A percentile compares a stretch with the other conserved stretches of the same genome.
Conservation (phyloP, 2,888 invertebrate genomes). For the Clivina fossor region DNA sequence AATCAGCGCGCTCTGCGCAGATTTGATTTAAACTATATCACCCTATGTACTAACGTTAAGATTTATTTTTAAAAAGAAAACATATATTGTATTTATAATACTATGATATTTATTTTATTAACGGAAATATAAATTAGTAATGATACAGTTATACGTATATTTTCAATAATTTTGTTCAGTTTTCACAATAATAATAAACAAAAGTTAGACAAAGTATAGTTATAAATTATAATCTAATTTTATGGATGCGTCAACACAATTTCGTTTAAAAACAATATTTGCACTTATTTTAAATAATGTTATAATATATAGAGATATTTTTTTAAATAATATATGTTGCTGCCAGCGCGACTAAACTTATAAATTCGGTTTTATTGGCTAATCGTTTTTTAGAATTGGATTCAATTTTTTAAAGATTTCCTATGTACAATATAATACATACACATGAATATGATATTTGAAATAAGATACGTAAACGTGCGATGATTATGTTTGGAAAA, state of each 20-base stretch:
- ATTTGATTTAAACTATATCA: no score
- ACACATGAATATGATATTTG: constrained; percentile 11
- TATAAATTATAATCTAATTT: no score
- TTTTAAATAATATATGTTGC: constrained; percentile 13
- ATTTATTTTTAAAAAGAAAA: not conserved
- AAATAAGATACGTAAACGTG: not conserved
- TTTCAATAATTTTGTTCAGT: no score
- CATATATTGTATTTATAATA: not conserved
- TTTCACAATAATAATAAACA: no score
- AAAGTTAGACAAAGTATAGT: no score
- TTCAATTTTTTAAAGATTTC: constrained; percentile 23
- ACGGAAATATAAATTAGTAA: no score
- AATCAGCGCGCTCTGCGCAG: no score
- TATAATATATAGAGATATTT: no score
- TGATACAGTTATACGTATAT: no score
- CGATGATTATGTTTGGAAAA: not conserved
- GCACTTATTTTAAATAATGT: not conserved
- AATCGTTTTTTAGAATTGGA: constrained; percentile 28
- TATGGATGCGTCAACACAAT: no score
- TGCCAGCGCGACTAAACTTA: constrained; percentile 18
- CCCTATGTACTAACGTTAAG: no score
- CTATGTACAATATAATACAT: constrained; percentile 21
- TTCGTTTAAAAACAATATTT: not conserved
- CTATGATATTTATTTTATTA: no score
- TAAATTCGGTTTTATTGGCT: constrained; percentile 33